Conservation (phyloP, 64 coral and sea anemone species). For the Pocillopora damicornis region DNA sequence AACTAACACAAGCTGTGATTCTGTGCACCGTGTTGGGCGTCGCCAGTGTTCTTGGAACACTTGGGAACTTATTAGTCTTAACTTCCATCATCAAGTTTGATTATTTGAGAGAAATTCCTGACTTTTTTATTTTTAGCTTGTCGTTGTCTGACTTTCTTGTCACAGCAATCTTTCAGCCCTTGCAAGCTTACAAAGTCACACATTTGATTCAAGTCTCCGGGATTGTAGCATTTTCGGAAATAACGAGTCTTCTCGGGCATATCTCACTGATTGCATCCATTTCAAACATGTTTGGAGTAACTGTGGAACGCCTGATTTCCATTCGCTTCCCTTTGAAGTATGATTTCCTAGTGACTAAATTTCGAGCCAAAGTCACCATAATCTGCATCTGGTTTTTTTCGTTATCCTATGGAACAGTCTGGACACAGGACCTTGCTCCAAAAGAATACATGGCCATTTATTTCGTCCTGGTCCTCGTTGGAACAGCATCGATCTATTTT, state of each 20-base stretch:
- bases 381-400: slow-evolving; percentile 27
- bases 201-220: not conserved
- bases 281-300: slow-evolving; percentile 34
- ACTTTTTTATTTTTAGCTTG: slow-evolving; percentile 38
- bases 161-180: slow-evolving; percentile 17
- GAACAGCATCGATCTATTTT: slow-evolving; percentile 22
- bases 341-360: not conserved
- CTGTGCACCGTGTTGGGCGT: slow-evolving; percentile 9
- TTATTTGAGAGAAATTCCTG: slow-evolving; percentile 21
- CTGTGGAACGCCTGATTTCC: slow-evolving; percentile 26
- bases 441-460: slow-evolving; percentile 15
- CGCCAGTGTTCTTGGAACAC: slow-evolving; percentile 4
- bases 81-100: slow-evolving; percentile 25
- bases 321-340: slow-evolving; percentile 35
- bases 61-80: slow-evolving; percentile 16
- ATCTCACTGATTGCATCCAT: slow-evolving; percentile 29
- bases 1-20: not conserved
- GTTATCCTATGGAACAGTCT: slow-evolving; percentile 8
- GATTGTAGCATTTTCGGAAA: not conserved
- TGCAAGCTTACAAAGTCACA: slow-evolving; percentile 8
- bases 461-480: slow-evolving; percentile 1
- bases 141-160: slow-evolving; percentile 19
- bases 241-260: slow-evolving; percentile 11
- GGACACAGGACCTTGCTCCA: not conserved
- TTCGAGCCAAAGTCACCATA: not conserved